A percentile compares a stretch with the other conserved stretches of the same genome.
Evolutionary conservation across 1,140 invertebrate genomes (phyloP).

Genomic region (Cataglyphis hispanica): DNA sequence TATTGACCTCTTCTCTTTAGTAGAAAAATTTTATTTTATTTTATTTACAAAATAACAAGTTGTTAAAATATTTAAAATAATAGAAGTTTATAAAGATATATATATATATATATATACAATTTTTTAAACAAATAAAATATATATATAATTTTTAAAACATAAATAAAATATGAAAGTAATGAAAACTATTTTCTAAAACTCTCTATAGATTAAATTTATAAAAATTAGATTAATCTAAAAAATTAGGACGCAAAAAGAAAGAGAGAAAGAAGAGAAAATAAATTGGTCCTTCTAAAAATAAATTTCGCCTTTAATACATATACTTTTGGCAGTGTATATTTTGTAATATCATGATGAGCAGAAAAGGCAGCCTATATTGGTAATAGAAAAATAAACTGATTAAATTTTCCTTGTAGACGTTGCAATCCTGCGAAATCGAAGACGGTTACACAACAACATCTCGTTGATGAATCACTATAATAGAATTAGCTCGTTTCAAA

Average conservation of each 20-base stretch:
- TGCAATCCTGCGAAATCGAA: conserved; percentile 7
- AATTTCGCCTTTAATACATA: not conserved
- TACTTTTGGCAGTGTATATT: conserved; percentile 28
- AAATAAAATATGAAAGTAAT: not conserved
- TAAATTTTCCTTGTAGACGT: conserved; percentile 12
- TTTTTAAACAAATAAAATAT: too few relatives aligned
- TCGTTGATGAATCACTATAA: conserved; percentile 58
- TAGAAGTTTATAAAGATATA: not conserved
- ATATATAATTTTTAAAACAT: too few relatives aligned
- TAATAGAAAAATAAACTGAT: conserved; percentile 42
- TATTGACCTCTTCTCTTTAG: not conserved
- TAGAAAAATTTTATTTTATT: not conserved
- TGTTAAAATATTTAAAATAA: not conserved
- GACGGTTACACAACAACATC: conserved; percentile 18
- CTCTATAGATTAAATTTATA: not conserved
- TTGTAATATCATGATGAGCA: not conserved
- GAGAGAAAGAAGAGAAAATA: conserved; percentile 6
- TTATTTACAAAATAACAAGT: not conserved
- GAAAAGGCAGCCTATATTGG: conserved; percentile 4
- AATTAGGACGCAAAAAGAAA: not conserved
- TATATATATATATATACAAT: not conserved
- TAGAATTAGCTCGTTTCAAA: not conserved
- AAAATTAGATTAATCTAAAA: not conserved
- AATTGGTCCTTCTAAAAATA: not conserved
- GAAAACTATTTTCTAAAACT: not conserved